Evolutionary conservation across 92 coral and sea anemone genomes (phyloP), one percentile per base, ranked within the genome.

Genomic region (Hydrozoanthus gracilis): DNA sequence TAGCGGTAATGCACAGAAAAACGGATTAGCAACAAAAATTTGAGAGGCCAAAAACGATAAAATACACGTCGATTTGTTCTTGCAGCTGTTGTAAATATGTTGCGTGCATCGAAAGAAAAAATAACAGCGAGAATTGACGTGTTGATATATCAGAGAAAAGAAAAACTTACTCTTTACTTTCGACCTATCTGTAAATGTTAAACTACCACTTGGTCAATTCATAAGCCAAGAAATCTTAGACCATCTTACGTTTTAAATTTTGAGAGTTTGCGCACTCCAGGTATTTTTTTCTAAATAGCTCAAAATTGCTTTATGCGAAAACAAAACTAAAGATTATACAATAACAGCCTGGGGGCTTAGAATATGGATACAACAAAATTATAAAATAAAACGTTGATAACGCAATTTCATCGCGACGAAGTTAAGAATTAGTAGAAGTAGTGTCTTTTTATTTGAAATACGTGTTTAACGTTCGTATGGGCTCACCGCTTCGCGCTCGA

Each of bases 281-380:
- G 39, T 27, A 27, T 27, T 27, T 27, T 27, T 27, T 14, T 75
- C 54, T 4, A 39, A 73, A 4, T 73, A 6, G 52, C 13, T 35
- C 12, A 49, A 74, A 17, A 49, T 49, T 76, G 60, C 64, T 27
- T 50, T 51, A 27, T 20, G 20, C 17, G 13, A 76, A 54, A 76
- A 27, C 17, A 76, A 76, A 76, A 5, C 20, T 5, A 76, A 54
- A 76, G 13, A 51, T 18, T 7, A n/a, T n/a, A 9, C n/a, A 35
- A 20, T 76, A 20, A 54, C 14, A 76, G 64, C 82, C 82, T 52
- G 15, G 54, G 54, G 82, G 67, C 60, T 67, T 27, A 27, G 39
- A 27, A 6, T 8, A 10, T 17, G 10, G 47, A 20, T 27, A 68
- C 73, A 58, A 58, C 46, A 15, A 39, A 35, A 27, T 27, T 27